Evolutionary conservation across 2,888 invertebrate genomes (phyloP).

Genomic region (Acanthosepion pharaonis): DNA sequence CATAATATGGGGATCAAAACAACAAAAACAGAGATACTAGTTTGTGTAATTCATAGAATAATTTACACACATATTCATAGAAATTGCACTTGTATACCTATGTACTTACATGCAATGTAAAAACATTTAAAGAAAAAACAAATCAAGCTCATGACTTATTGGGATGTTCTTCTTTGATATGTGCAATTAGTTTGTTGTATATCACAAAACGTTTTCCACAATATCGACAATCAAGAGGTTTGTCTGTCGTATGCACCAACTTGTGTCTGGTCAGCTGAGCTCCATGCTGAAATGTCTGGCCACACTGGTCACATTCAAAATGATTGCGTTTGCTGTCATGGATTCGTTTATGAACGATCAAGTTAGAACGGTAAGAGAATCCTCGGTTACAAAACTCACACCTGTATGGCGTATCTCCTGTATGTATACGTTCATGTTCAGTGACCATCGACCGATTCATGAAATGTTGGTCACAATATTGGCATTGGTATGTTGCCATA

Average conservation of each 20-base stretch:
- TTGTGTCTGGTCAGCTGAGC: constrained; percentile 17
- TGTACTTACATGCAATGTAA: not conserved
- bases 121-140: not conserved
- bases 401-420: not conserved
- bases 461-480: not conserved
- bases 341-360: constrained; percentile 35
- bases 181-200: constrained; percentile 37
- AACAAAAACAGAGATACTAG: not conserved
- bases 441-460: not conserved
- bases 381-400: constrained; percentile 45
- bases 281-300: constrained; percentile 37
- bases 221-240: constrained; percentile 1
- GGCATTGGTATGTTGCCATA: not conserved
- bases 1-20: no score
- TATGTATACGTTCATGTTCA: not conserved
- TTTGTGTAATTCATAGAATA: not conserved
- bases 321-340: constrained; percentile 42
- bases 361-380: constrained; percentile 34
- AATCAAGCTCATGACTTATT: not conserved
- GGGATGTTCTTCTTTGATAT: not conserved
- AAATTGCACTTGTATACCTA: not conserved
- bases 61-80: not conserved
- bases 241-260: constrained; percentile 20
- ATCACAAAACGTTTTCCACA: not conserved
- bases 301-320: constrained; percentile 40